Evolutionary conservation across 1,140 invertebrate species (phyloP).

Genomic region (Zaprionus capensis): DNA sequence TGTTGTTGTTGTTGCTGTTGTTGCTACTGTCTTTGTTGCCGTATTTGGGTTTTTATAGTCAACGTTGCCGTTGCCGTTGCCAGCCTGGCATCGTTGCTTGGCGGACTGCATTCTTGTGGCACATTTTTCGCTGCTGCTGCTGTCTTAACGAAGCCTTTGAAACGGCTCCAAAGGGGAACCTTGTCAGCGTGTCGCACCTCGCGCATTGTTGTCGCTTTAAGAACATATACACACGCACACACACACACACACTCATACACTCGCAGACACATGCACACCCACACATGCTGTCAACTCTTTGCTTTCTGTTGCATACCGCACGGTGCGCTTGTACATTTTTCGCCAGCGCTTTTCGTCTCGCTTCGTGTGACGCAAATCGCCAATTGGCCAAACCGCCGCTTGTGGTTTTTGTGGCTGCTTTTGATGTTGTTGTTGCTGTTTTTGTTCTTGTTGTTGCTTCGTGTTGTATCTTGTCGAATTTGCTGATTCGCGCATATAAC

Average conservation of each 20-base stretch:
- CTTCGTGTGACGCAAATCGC: conserved; percentile 66
- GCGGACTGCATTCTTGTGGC: conserved; percentile 35
- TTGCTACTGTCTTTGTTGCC: background rate
- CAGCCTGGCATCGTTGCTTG: background rate
- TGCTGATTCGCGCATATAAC: conserved; percentile 59
- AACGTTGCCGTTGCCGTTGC: conserved; percentile 5
- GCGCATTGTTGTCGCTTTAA: conserved; percentile 14
- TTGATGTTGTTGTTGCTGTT: conserved; percentile 19
- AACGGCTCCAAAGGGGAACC: conserved; percentile 19
- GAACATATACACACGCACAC: conserved; percentile 10
- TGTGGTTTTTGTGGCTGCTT: conserved; percentile 44
- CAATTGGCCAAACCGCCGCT: conserved; percentile 70
- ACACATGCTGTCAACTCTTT: background rate
- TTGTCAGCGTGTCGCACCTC: conserved; percentile 11
- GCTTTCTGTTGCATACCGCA: conserved; percentile 7
- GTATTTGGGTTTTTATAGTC: conserved; percentile 4
- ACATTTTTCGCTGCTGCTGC: conserved; percentile 24
- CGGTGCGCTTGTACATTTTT: conserved; percentile 16
- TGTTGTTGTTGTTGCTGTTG: conserved; percentile 15
- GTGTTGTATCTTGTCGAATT: conserved; percentile 60
- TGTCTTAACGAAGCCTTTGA: conserved; percentile 29
- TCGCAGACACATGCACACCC: background rate
- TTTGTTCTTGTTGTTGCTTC: conserved; percentile 19
- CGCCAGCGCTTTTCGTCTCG: conserved; percentile 33
- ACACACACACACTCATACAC: conserved; percentile 3